These are phyloP conservation scores for Mirounga angustirostris DNA, from an alignment of 2,113 vertebrate genomes.

Conservation along the genomic window DNA sequence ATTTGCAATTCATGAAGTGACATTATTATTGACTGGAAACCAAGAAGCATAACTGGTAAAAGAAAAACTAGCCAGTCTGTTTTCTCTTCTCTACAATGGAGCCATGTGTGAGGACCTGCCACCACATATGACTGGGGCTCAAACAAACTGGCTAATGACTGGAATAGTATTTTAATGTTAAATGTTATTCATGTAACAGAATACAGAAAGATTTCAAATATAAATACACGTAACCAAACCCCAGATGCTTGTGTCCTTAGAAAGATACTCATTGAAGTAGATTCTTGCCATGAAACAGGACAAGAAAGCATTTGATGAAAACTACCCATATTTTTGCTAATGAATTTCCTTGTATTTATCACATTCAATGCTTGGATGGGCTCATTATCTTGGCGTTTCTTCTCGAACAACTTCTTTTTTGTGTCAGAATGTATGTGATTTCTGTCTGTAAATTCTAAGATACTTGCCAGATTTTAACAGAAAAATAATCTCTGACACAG, in stretches of 20 bases:
- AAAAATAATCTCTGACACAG: slow-evolving; percentile 10
- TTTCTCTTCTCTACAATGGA: background rate
- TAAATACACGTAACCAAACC: background rate
- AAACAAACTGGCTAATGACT: background rate
- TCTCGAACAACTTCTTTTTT: slow-evolving; percentile 55
- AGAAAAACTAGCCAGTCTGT: background rate
- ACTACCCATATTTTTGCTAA: slow-evolving; percentile 44
- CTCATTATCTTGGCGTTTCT: slow-evolving; percentile 61
- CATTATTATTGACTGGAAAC: background rate
- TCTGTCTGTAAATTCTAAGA: slow-evolving; percentile 63
- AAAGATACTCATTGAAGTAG: slow-evolving; percentile 30
- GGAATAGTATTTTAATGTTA: background rate
- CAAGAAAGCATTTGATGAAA: slow-evolving; percentile 55
- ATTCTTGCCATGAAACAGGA: slow-evolving; percentile 37
- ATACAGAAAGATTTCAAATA: slow-evolving; percentile 36
- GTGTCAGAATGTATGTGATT: slow-evolving; percentile 51
- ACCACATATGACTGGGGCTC: background rate
- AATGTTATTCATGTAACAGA: slow-evolving; percentile 7
- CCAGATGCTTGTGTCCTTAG: slow-evolving; percentile 9
- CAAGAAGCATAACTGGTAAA: background rate
- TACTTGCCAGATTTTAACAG: slow-evolving; percentile 66
- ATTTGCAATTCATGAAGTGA: background rate
- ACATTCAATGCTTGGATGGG: background rate
- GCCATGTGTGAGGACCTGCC: background rate
- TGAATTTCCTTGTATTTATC: slow-evolving; percentile 69